These are phyloP conservation scores for Agriopis leucophaearia DNA, from an alignment of 2,888 invertebrate species.

Conservation along the genomic window DNA sequence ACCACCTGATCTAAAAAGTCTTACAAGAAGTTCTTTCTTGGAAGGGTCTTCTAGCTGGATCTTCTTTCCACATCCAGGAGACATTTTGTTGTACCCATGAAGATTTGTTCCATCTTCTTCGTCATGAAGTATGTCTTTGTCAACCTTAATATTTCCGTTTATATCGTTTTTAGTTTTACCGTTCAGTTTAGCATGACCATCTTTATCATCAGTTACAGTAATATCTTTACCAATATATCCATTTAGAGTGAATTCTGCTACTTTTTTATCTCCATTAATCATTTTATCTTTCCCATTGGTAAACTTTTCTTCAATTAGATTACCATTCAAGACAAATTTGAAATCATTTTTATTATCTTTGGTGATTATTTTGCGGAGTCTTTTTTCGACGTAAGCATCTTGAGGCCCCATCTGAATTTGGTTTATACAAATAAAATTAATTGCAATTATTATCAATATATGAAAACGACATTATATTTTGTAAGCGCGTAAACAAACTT, in stretches of 20 bases:
- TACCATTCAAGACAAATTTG: constrained; percentile 24
- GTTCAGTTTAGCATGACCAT: constrained; percentile 9
- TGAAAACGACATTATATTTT: too few species aligned
- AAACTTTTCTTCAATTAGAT: constrained; percentile 3
- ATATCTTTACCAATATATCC: constrained; percentile 32
- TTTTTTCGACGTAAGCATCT: constrained; percentile 56
- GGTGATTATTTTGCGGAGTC: constrained; percentile 40
- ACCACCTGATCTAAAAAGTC: constrained; percentile 50
- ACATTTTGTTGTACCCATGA: constrained; percentile 74
- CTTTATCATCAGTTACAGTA: neutral
- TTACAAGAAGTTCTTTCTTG: constrained; percentile 77
- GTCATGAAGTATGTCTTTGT: constrained; percentile 47
- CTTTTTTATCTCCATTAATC: constrained; percentile 1
- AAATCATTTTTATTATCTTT: constrained; percentile 32
- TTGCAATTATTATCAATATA: neutral
- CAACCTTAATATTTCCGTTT: constrained; percentile 31
- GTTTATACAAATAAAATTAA: neutral
- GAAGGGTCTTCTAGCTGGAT: constrained; percentile 77
- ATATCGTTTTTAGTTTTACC: constrained; percentile 34
- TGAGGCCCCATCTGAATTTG: constrained; percentile 61
- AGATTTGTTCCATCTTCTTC: constrained; percentile 58
- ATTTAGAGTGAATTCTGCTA: constrained; percentile 29
- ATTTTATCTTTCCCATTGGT: constrained; percentile 15
- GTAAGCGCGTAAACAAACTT: too few species aligned
- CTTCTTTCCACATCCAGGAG: constrained; percentile 68